phyloP scores from a whole-genome alignment of 2,888 invertebrate species.

The Zygogramma bicolorata region DNA sequence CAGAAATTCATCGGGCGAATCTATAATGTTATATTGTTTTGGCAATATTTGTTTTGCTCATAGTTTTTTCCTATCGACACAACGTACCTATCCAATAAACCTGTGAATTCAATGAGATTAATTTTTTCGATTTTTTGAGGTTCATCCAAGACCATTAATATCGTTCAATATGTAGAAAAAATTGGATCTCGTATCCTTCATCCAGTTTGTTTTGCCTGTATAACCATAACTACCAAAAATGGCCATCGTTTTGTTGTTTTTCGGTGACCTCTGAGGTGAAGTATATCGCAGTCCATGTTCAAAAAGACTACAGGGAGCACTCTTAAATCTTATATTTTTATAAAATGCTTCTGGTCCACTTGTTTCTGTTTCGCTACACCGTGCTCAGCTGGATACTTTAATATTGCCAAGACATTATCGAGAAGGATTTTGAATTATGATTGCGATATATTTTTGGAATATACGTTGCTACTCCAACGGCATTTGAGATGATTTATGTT shows the following conservation, averaged over 20 bases:
- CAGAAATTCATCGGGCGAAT: too few relatives aligned
- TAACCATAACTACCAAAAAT: background rate
- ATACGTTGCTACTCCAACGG: background rate
- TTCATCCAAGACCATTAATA: too few relatives aligned
- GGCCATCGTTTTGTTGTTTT: constrained; percentile 26
- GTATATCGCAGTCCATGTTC: constrained; percentile 37
- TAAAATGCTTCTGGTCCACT: constrained; percentile 41
- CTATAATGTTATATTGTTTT: too few relatives aligned
- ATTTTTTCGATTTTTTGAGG: too few relatives aligned
- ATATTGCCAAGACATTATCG: constrained; percentile 37
- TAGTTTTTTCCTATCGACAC: too few relatives aligned
- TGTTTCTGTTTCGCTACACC: constrained; percentile 35
- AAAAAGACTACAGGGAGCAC: constrained; percentile 44
- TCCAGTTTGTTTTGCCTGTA: background rate
- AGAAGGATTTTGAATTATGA: constrained; percentile 10
- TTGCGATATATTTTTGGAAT: too few relatives aligned
- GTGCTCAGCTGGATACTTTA: constrained; percentile 44
- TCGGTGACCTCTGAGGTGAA: too few relatives aligned
- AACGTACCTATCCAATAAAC: too few relatives aligned
- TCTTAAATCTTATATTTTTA: constrained; percentile 46
- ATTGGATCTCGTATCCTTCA: too few relatives aligned
- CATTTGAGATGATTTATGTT: background rate
- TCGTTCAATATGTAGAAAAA: too few relatives aligned
- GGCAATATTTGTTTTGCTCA: too few relatives aligned
- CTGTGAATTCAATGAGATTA: too few relatives aligned